These are phyloP conservation scores for Phengaris arion DNA, from an alignment of 2,888 invertebrate species.

Conservation along the genomic window DNA sequence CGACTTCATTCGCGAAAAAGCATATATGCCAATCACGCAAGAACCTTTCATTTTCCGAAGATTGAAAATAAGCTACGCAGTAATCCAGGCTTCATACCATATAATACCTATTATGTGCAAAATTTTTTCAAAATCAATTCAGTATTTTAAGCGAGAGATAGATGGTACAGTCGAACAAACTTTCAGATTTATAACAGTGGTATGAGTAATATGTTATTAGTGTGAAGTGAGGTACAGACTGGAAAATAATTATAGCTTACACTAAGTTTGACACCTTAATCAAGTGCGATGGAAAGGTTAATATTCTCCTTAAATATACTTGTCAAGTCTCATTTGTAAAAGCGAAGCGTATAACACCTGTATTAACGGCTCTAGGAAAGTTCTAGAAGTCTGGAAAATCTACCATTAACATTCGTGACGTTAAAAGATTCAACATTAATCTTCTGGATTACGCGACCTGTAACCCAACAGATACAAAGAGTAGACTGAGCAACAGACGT, in stretches of 20 bases:
- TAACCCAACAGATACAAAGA: not conserved
- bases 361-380: not conserved
- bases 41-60: too few relatives aligned
- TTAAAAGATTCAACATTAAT: not conserved
- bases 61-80: too few relatives aligned
- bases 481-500: too few relatives aligned
- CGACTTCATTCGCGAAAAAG: too few relatives aligned
- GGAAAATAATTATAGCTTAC: not conserved
- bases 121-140: too few relatives aligned
- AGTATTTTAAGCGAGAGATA: too few relatives aligned
- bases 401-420: not conserved
- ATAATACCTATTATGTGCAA: too few relatives aligned
- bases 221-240: not conserved
- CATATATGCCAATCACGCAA: too few relatives aligned
- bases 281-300: not conserved
- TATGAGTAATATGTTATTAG: too few relatives aligned
- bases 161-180: too few relatives aligned
- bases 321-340: not conserved
- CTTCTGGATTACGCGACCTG: slow-evolving; percentile 1
- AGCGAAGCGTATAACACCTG: not conserved
- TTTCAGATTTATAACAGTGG: too few relatives aligned
- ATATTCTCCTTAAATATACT: not conserved
- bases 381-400: not conserved
- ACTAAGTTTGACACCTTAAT: not conserved
- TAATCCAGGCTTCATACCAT: too few relatives aligned